Evolutionary conservation across 2,797 vertebrate genomes (phyloP).

Genomic region (Pseudochromis fuscus): DNA sequence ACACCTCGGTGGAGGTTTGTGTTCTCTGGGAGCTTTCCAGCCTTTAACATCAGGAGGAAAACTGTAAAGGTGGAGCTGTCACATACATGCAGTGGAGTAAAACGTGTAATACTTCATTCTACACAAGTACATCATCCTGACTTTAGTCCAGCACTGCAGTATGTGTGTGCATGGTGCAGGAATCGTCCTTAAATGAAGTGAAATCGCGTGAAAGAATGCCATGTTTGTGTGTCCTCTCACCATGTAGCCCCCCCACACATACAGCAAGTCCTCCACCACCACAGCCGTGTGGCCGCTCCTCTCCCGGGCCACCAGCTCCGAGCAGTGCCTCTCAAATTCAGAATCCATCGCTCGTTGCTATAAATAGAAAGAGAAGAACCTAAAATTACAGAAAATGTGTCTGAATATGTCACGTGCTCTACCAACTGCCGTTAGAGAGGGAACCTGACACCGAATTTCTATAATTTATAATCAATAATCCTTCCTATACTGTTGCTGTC

Average conservation of each 20-base stretch:
- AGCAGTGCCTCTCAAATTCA: conserved; percentile 69
- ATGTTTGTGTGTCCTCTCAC: conserved; percentile 78
- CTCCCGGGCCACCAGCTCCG: conserved; percentile 89
- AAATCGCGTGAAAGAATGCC: background rate
- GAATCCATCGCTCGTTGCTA: conserved; percentile 65
- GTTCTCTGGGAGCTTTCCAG: too few species aligned
- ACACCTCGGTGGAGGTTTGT: too few species aligned
- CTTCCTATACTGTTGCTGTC: too few species aligned
- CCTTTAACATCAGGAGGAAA: too few species aligned
- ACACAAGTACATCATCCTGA: background rate
- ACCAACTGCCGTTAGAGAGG: background rate
- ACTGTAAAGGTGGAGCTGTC: too few species aligned
- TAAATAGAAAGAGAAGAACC: conserved; percentile 14
- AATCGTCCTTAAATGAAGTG: background rate
- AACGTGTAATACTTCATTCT: background rate
- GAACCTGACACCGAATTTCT: too few species aligned
- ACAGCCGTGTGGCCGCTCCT: conserved; percentile 95
- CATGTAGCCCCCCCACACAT: conserved; percentile 97
- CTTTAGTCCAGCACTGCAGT: background rate
- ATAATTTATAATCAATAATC: too few species aligned
- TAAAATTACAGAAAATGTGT: conserved; percentile 1
- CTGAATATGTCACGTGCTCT: background rate
- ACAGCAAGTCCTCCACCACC: conserved; percentile 87
- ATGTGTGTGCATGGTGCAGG: background rate
- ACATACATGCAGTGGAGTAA: background rate